These are phyloP conservation scores for Sphenodon punctatus DNA, from an alignment of 2,797 vertebrate genomes.

Conservation along the genomic window DNA sequence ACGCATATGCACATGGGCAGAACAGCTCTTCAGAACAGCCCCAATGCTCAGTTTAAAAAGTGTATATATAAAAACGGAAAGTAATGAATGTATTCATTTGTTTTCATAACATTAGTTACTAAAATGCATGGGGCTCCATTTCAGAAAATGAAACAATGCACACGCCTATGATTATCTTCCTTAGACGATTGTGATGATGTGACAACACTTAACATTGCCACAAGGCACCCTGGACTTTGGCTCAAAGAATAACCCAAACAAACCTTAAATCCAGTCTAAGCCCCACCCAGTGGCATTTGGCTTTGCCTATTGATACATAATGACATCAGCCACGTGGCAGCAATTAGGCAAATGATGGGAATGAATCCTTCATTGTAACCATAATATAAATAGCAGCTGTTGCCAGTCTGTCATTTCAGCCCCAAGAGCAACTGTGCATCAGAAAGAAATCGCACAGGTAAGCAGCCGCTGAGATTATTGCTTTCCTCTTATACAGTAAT, in stretches of 20 bases:
- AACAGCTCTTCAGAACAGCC: no score
- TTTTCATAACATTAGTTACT: no score
- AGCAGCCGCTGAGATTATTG: neutral
- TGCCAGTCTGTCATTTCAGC: conserved; percentile 25
- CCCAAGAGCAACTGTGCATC: neutral
- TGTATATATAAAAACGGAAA: no score
- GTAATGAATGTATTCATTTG: no score
- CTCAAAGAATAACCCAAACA: neutral
- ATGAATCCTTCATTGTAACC: conserved; percentile 17
- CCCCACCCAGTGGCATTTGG: no score
- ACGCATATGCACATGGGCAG: no score
- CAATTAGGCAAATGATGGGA: neutral
- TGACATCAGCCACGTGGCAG: neutral
- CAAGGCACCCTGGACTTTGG: conserved; percentile 39
- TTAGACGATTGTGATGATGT: conserved; percentile 56
- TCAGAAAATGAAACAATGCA: no score
- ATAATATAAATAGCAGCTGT: conserved; percentile 31
- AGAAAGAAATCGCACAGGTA: neutral
- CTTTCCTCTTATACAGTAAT: neutral
- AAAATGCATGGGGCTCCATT: no score
- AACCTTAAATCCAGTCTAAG: neutral
- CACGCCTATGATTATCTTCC: conserved; percentile 50
- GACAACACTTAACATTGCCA: conserved; percentile 54
- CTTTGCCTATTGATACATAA: neutral
- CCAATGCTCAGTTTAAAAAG: no score